A percentile compares a stretch with the other conserved stretches of the same genome.
Conservation (phyloP, 2,113 vertebrate species). For the Rhinoderma darwinii region DNA sequence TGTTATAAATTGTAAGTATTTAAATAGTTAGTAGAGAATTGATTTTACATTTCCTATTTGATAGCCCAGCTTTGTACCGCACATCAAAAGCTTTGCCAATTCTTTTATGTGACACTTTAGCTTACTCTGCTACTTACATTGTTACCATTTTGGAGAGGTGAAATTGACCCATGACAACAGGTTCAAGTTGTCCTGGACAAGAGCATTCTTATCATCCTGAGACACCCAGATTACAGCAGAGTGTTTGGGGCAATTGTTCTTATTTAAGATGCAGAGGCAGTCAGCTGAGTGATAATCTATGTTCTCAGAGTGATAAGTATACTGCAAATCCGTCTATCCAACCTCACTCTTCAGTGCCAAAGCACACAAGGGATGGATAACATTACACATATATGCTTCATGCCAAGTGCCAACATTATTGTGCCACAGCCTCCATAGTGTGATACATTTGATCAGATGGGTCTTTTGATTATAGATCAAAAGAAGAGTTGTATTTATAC, state of each 20-base stretch:
- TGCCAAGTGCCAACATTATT: slow-evolving; percentile 75
- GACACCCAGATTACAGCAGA: slow-evolving; percentile 61
- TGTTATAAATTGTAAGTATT: no score
- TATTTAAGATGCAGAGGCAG: slow-evolving; percentile 61
- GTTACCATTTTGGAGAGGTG: slow-evolving; percentile 55
- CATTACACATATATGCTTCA: slow-evolving; percentile 77
- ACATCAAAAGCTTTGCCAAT: slow-evolving; percentile 44
- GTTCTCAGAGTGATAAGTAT: slow-evolving; percentile 76
- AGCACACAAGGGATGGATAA: slow-evolving; percentile 76
- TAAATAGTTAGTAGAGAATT: slow-evolving; percentile 17
- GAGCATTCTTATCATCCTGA: slow-evolving; percentile 51
- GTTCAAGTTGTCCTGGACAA: slow-evolving; percentile 35
- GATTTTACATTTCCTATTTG: slow-evolving; percentile 55
- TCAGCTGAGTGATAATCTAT: slow-evolving; percentile 72
- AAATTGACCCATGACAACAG: slow-evolving; percentile 61
- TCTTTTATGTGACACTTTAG: slow-evolving; percentile 33
- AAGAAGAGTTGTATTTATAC: slow-evolving; percentile 76
- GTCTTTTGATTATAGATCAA: slow-evolving; percentile 78
- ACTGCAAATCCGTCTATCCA: slow-evolving; percentile 70
- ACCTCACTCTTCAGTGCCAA: slow-evolving; percentile 69
- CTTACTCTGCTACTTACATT: slow-evolving; percentile 59
- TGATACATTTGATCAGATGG: slow-evolving; percentile 75
- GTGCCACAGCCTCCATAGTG: slow-evolving; percentile 68
- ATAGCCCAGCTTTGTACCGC: slow-evolving; percentile 14
- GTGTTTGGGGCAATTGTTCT: slow-evolving; percentile 59